Percentiles rank a stretch among this genome's conserved stretches.
Evolutionary conservation across 2,888 invertebrate species (phyloP).

Genomic region (Tachina lurida): DNA sequence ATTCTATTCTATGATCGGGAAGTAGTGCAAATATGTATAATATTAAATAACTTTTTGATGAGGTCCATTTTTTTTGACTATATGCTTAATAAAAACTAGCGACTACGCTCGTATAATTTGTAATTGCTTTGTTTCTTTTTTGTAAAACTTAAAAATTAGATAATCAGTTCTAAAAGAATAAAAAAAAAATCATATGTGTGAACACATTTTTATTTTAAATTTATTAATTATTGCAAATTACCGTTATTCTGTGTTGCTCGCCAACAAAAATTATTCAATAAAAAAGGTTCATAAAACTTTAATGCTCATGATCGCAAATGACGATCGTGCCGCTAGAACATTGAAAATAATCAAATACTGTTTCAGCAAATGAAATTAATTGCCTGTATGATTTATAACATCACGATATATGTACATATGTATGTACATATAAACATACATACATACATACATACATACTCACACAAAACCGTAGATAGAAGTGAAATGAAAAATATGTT

Average conservation of each 20-base stretch:
- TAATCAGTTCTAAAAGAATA: no score
- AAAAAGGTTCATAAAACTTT: slow-evolving; percentile 57
- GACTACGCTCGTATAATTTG: no score
- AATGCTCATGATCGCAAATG: slow-evolving; percentile 52
- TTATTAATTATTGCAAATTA: slow-evolving; percentile 60
- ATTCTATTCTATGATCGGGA: no score
- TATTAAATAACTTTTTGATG: no score
- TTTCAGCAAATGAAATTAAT: slow-evolving; percentile 12
- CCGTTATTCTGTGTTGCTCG: slow-evolving; percentile 9
- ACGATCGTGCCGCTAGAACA: slow-evolving; percentile 17
- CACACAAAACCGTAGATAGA: slow-evolving; percentile 25
- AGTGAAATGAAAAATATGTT: slow-evolving; percentile 46
- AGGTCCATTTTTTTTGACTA: not conserved
- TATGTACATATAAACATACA: no score
- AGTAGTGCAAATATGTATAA: no score
- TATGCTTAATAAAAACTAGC: no score
- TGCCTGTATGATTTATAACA: slow-evolving; percentile 50
- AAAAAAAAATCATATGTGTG: no score
- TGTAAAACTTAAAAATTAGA: no score
- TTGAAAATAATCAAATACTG: not conserved
- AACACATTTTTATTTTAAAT: not conserved
- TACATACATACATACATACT: not conserved
- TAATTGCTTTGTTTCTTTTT: no score
- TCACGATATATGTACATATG: not conserved
- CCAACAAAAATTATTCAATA: slow-evolving; percentile 35